Conservation (phyloP, 2,888 invertebrate genomes). For the Dorcus parallelipipedus region DNA sequence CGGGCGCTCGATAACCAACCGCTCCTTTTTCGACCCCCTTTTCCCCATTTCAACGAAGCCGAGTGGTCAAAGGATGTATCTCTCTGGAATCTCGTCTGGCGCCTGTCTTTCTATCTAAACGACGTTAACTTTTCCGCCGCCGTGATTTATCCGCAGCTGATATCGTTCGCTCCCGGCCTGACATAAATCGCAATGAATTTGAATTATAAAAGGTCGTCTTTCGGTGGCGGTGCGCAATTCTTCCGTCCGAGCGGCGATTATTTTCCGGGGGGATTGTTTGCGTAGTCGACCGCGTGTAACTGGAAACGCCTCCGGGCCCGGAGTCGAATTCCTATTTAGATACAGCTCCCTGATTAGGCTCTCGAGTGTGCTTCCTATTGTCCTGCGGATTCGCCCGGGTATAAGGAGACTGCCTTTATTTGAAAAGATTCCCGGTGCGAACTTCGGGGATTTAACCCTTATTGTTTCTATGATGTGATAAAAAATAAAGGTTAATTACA, state of each 20-base stretch:
- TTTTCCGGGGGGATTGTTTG: slow-evolving; percentile 9
- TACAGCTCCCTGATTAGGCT: slow-evolving; percentile 13
- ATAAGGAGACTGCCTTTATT: slow-evolving; percentile 6
- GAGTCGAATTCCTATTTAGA: slow-evolving; percentile 11
- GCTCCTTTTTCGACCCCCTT: no score
- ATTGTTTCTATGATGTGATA: slow-evolving; percentile 10
- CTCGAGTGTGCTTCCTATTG: slow-evolving; percentile 13
- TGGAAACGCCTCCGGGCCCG: slow-evolving; percentile 6
- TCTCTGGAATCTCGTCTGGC: slow-evolving; percentile 11
- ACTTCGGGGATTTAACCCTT: slow-evolving; percentile 6
- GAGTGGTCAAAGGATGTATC: slow-evolving; percentile 13
- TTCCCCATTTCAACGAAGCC: not conserved
- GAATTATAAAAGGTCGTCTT: not conserved
- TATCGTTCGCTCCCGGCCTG: not conserved
- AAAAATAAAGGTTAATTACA: not conserved
- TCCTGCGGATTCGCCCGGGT: slow-evolving; percentile 6
- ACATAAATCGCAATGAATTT: not conserved
- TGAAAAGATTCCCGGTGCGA: slow-evolving; percentile 6
- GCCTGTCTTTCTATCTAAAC: slow-evolving; percentile 4
- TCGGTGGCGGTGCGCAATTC: not conserved
- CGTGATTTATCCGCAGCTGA: not conserved
- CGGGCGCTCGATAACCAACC: no score
- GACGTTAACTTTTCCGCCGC: not conserved
- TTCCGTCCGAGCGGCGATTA: slow-evolving; percentile 3
- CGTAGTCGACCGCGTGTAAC: slow-evolving; percentile 5